Percentiles rank a stretch among this genome's conserved stretches.
Evolutionary conservation across 2,888 invertebrate species (phyloP).

Genomic region (Meiosimyza platycephala): DNA sequence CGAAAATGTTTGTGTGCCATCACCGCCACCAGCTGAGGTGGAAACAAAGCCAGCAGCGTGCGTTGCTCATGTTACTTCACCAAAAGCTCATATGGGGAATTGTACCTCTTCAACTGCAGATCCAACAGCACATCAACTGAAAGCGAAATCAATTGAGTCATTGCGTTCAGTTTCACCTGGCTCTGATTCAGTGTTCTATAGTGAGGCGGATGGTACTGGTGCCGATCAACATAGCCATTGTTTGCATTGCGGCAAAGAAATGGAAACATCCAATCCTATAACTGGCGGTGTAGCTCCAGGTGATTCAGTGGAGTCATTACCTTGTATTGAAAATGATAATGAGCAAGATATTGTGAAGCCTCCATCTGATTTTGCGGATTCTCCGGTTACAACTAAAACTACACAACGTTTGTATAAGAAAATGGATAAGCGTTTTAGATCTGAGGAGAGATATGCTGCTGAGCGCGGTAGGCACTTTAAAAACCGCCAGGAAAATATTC

Average conservation of each 20-base stretch:
- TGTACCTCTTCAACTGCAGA: constrained; percentile 37
- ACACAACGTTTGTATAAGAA: constrained; percentile 78
- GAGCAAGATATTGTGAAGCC: constrained; percentile 83
- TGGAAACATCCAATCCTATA: constrained; percentile 71
- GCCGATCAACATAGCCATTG: constrained; percentile 75
- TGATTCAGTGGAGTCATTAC: constrained; percentile 66
- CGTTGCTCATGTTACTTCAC: constrained; percentile 48
- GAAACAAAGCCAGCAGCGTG: not conserved
- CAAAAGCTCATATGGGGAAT: constrained; percentile 53
- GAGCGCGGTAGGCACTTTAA: constrained; percentile 74
- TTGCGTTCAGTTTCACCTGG: constrained; percentile 90
- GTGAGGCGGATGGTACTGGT: constrained; percentile 74
- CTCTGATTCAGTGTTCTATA: constrained; percentile 91
- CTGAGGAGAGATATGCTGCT: constrained; percentile 76
- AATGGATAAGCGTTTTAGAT: constrained; percentile 81
- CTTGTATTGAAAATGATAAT: constrained; percentile 68
- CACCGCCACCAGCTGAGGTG: constrained; percentile 36
- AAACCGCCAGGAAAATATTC: constrained; percentile 75
- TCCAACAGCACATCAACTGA: constrained; percentile 69
- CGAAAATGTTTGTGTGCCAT: constrained; percentile 19
- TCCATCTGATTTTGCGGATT: constrained; percentile 89
- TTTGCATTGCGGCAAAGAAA: constrained; percentile 86
- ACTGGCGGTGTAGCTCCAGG: constrained; percentile 49
- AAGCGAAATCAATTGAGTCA: constrained; percentile 88
- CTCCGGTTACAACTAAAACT: constrained; percentile 74